Percentiles rank a stretch among this genome's conserved stretches.
These are phyloP conservation scores for Plodia interpunctella DNA, from an alignment of 1,140 invertebrate genomes.

Conservation along the genomic window DNA sequence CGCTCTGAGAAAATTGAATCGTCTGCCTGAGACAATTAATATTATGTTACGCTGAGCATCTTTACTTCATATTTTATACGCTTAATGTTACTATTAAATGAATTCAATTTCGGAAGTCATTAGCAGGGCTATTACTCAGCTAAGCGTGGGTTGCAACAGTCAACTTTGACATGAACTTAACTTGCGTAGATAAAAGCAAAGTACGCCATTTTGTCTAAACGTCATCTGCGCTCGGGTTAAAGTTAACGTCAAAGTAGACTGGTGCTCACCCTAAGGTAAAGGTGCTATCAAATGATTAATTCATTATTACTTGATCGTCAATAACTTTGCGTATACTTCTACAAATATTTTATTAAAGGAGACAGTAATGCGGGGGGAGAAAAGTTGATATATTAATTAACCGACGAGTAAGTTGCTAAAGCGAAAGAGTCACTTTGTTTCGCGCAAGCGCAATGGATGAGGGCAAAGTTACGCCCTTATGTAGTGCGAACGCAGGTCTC, in stretches of 20 bases:
- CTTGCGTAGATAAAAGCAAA: too few species aligned
- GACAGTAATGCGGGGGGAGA: slow-evolving; percentile 58
- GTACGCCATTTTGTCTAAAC: too few species aligned
- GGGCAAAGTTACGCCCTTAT: slow-evolving; percentile 58
- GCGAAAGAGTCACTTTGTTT: slow-evolving; percentile 64
- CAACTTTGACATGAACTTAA: too few species aligned
- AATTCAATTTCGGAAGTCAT: slow-evolving; percentile 16
- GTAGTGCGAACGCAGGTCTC: slow-evolving; percentile 53
- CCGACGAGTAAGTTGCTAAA: slow-evolving; percentile 66
- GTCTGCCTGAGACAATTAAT: background rate
- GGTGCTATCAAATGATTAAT: slow-evolving; percentile 30
- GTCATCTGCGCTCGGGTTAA: too few species aligned
- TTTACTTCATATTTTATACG: slow-evolving; percentile 1
- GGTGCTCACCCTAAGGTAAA: too few species aligned
- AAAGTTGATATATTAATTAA: slow-evolving; percentile 77
- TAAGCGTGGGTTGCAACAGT: too few species aligned
- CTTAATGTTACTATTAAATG: slow-evolving; percentile 9
- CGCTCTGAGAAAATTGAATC: slow-evolving; percentile 2
- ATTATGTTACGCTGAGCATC: background rate
- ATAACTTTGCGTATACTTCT: slow-evolving; percentile 31
- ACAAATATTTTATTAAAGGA: slow-evolving; percentile 69
- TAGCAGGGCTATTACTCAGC: slow-evolving; percentile 22
- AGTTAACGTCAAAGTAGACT: too few species aligned
- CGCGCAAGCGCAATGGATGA: slow-evolving; percentile 62
- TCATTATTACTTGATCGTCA: slow-evolving; percentile 35